These are phyloP conservation scores for Rhorus exstirpatorius DNA, from an alignment of 2,888 invertebrate genomes.

Conservation along the genomic window DNA sequence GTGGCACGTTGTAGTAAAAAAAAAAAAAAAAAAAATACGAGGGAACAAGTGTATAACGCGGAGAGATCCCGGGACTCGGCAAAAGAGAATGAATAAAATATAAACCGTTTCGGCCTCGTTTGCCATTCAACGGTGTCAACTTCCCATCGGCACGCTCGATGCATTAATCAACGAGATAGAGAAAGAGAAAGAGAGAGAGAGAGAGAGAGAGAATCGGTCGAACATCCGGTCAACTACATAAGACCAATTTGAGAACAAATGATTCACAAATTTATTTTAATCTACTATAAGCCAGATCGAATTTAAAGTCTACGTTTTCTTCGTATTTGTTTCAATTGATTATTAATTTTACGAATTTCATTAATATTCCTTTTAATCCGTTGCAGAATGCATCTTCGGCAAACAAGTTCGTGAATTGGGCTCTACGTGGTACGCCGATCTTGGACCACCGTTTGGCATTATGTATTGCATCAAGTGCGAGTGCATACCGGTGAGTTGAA, in stretches of 20 bases:
- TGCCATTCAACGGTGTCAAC: conserved; percentile 48
- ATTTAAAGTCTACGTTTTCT: not conserved
- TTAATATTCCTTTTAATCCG: conserved; percentile 85
- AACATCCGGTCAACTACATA: conserved; percentile 19
- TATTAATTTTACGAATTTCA: too few species aligned
- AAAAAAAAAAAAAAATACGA: not conserved
- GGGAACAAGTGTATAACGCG: conserved; percentile 11
- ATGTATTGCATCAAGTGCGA: conserved; percentile 98
- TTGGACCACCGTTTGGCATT: conserved; percentile 97
- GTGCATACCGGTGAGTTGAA: conserved; percentile 95
- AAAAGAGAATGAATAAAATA: conserved; percentile 49
- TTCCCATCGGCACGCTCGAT: conserved; percentile 56
- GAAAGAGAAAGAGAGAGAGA: too few species aligned
- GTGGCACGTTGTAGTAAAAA: not conserved
- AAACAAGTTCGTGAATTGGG: conserved; percentile 95
- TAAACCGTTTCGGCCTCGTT: conserved; percentile 52
- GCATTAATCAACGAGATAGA: conserved; percentile 56
- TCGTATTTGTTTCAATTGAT: too few species aligned
- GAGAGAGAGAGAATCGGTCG: conserved; percentile 35
- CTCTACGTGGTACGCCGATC: conserved; percentile 96
- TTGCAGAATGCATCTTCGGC: conserved; percentile 97
- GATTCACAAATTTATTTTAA: not conserved
- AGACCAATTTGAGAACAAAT: conserved; percentile 15
- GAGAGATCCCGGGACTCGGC: not conserved
- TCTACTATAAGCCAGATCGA: not conserved